These are phyloP conservation scores for Tursiops truncatus DNA, from an alignment of 2,113 vertebrate species.

Conservation along the genomic window DNA sequence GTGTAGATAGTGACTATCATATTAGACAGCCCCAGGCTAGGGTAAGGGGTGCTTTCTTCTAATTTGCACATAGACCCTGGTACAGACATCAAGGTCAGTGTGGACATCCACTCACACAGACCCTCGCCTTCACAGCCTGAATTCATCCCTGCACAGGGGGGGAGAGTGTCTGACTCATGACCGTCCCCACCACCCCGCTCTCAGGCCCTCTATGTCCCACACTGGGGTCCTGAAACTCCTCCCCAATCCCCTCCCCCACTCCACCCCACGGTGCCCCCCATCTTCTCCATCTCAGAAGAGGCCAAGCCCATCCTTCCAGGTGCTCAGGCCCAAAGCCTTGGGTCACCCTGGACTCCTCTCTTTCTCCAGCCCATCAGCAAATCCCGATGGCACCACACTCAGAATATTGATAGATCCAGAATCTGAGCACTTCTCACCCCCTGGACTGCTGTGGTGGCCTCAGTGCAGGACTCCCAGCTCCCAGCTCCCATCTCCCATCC, in stretches of 20 bases:
- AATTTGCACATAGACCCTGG: fast-evolving
- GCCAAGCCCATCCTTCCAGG: background rate
- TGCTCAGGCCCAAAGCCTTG: background rate
- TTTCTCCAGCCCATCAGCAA: background rate
- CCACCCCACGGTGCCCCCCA: fast-evolving
- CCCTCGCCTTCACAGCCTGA: too few relatives aligned
- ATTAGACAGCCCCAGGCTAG: too few relatives aligned
- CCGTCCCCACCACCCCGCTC: background rate
- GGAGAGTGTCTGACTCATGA: background rate
- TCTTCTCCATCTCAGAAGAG: background rate
- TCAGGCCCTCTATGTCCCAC: background rate
- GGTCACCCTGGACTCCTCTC: background rate
- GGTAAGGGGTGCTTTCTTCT: background rate
- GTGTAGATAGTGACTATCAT: background rate
- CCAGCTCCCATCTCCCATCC: background rate
- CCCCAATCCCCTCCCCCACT: background rate
- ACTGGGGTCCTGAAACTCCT: background rate
- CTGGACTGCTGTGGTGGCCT: fast-evolving
- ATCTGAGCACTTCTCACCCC: background rate
- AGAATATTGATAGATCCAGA: background rate
- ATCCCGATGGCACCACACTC: background rate
- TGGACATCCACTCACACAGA: fast-evolving
- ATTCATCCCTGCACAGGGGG: background rate
- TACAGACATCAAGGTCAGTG: background rate
- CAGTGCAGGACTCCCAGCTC: fast-evolving